A percentile compares a stretch with the other conserved stretches of the same genome.
Evolutionary conservation across 2,888 invertebrate genomes (phyloP).

Genomic region (Dynastes tityus): DNA sequence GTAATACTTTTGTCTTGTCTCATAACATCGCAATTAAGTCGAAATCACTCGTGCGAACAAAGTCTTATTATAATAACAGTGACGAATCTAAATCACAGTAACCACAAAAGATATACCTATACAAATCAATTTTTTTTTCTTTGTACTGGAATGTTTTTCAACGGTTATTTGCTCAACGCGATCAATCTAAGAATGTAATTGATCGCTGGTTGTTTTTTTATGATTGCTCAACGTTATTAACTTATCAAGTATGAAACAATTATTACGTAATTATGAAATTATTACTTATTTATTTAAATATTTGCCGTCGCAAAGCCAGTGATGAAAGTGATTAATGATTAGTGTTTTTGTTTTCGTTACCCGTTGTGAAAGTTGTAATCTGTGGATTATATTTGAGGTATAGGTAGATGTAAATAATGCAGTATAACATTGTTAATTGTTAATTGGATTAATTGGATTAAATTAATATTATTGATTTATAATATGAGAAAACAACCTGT

Average conservation of each 20-base stretch:
- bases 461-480: too few relatives aligned
- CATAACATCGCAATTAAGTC: constrained; percentile 8
- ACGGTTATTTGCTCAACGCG: not conserved
- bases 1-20: not conserved
- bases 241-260: not conserved
- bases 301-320: not conserved
- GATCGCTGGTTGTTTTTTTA: not conserved
- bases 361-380: constrained; percentile 10
- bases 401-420: not conserved
- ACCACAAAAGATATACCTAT: not conserved
- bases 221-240: not conserved
- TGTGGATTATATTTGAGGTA: not conserved
- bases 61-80: constrained; percentile 17
- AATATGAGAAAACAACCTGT: too few relatives aligned
- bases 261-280: constrained; percentile 10
- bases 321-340: constrained; percentile 25
- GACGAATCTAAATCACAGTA: constrained; percentile 10
- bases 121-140: constrained; percentile 9
- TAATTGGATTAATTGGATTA: too few relatives aligned
- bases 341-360: constrained; percentile 5
- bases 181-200: constrained; percentile 11
- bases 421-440: too few relatives aligned
- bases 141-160: not conserved
- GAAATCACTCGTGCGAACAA: not conserved
- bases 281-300: constrained; percentile 21